Percentiles rank a stretch among this genome's conserved stretches.
phyloP scores from a whole-genome alignment of 2,113 vertebrate genomes.

The Myodes glareolus region DNA sequence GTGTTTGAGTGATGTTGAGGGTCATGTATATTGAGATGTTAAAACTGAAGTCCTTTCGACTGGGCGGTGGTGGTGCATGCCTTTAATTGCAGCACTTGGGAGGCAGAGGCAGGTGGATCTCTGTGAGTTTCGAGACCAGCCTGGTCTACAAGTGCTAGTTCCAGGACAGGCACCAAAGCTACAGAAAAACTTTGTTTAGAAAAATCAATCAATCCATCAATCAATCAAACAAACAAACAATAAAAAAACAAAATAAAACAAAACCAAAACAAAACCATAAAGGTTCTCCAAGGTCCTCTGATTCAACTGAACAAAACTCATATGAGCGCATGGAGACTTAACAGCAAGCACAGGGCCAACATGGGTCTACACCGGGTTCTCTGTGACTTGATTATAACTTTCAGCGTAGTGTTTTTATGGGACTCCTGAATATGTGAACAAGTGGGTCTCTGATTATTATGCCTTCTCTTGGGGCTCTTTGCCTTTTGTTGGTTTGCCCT shows the following conservation, averaged over 20 bases:
- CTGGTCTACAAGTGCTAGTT: too few relatives aligned
- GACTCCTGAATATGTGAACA: not conserved
- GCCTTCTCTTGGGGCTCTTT: not conserved
- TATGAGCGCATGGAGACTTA: too few relatives aligned
- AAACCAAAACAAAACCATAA: too few relatives aligned
- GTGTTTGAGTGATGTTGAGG: constrained; percentile 22
- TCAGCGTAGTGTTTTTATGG: not conserved
- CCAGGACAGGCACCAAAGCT: too few relatives aligned
- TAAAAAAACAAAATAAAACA: too few relatives aligned
- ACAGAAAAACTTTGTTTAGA: too few relatives aligned
- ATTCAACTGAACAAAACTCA: not conserved
- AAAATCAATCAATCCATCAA: too few relatives aligned
- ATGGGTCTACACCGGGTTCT: not conserved
- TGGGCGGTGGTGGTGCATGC: rapidly evolving
- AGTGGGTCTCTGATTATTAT: not conserved
- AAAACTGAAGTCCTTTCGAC: not conserved
- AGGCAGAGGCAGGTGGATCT: too few relatives aligned
- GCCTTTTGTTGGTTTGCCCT: not conserved
- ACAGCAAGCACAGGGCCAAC: not conserved
- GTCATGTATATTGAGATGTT: not conserved
- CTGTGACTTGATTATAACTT: not conserved
- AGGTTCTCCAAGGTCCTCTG: not conserved
- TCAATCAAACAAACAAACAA: too few relatives aligned
- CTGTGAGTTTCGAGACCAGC: too few relatives aligned
- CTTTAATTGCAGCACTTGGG: too few relatives aligned